Evolutionary conservation across 1,140 invertebrate genomes (phyloP).

Genomic region (Glossosoma conforme): DNA sequence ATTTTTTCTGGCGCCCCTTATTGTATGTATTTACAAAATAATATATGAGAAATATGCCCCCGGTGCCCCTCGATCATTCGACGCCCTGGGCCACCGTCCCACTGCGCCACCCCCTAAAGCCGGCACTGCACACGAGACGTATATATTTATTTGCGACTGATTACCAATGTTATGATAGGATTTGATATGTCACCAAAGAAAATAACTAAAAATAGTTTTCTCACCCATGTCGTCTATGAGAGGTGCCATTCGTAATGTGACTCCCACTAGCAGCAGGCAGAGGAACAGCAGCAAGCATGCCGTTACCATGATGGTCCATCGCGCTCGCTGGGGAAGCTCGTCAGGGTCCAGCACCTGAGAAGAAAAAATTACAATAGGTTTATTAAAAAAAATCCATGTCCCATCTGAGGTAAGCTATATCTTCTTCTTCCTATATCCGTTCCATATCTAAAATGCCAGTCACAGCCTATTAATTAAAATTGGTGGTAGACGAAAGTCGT

Average conservation of each 20-base stretch:
- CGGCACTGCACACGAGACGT: too few relatives aligned
- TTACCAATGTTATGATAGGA: background rate
- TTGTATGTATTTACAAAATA: too few relatives aligned
- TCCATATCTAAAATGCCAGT: too few relatives aligned
- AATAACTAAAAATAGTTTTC: slow-evolving; percentile 36
- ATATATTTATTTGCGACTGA: too few relatives aligned
- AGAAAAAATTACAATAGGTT: background rate
- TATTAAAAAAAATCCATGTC: background rate
- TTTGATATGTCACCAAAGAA: background rate
- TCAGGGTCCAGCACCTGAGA: slow-evolving; percentile 62
- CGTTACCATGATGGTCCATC: slow-evolving; percentile 84
- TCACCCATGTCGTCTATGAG: slow-evolving; percentile 91
- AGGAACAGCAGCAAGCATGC: slow-evolving; percentile 79
- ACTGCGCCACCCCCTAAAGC: too few relatives aligned
- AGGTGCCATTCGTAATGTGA: slow-evolving; percentile 83
- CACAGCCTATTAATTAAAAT: too few relatives aligned
- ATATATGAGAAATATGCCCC: too few relatives aligned
- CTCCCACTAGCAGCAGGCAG: slow-evolving; percentile 81
- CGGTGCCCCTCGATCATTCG: too few relatives aligned
- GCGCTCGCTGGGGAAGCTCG: slow-evolving; percentile 72
- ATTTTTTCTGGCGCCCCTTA: too few relatives aligned
- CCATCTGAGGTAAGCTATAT: background rate
- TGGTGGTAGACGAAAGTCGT: too few relatives aligned
- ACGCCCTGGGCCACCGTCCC: too few relatives aligned
- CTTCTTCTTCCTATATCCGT: too few relatives aligned